These are phyloP conservation scores for Leptopterna dolabrata DNA, from an alignment of 2,888 invertebrate species.

Conservation along the genomic window DNA sequence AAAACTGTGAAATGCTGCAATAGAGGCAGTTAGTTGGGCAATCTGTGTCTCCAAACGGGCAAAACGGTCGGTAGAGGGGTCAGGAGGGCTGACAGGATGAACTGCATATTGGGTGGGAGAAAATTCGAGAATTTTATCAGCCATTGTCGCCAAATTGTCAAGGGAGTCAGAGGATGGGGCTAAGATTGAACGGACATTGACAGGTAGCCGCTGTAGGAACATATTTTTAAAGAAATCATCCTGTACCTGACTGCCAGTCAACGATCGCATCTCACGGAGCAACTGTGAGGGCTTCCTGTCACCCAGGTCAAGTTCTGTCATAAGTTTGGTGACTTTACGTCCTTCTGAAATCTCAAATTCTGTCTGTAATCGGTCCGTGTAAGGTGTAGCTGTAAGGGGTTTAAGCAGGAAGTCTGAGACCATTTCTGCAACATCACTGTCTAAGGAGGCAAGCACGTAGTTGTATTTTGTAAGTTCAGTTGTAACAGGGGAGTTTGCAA, in stretches of 20 bases:
- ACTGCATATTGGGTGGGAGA: not conserved
- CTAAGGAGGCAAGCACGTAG: not conserved
- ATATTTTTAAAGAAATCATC: constrained; percentile 33
- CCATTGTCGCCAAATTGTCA: constrained; percentile 15
- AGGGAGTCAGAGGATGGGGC: not conserved
- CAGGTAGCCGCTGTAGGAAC: constrained; percentile 19
- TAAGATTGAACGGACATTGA: not conserved
- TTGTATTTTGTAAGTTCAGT: not conserved
- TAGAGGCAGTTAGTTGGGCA: not conserved
- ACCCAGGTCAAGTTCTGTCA: constrained; percentile 29
- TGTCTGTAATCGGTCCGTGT: not conserved
- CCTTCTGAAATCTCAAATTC: constrained; percentile 26
- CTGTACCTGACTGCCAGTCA: constrained; percentile 1
- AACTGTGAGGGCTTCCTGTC: constrained; percentile 33
- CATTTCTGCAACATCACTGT: not conserved
- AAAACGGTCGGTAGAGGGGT: not conserved
- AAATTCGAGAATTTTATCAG: constrained; percentile 32
- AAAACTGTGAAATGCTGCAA: not conserved
- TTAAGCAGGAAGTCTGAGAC: constrained; percentile 20
- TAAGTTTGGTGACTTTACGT: not conserved
- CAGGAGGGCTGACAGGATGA: not conserved
- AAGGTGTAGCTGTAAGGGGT: not conserved
- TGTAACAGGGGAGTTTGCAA: not conserved
- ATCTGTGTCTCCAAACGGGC: not conserved
- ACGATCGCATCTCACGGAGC: constrained; percentile 34